Conservation (phyloP, 2,888 invertebrate species). For the Linyphia triangularis region DNA sequence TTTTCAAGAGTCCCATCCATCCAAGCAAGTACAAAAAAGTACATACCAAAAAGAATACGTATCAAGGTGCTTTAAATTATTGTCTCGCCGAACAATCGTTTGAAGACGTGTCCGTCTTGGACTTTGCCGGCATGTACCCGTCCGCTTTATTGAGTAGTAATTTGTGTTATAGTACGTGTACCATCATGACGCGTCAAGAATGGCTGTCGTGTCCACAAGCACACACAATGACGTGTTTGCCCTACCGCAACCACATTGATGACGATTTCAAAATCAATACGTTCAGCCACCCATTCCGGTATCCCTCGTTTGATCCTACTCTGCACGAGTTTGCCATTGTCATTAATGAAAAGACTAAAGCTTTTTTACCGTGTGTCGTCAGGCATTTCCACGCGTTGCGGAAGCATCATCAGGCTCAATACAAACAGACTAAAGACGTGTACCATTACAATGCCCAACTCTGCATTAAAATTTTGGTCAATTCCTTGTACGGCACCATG, state of each 20-base stretch:
- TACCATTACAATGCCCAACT: conserved; percentile 52
- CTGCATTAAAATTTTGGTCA: conserved; percentile 47
- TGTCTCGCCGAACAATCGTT: background rate
- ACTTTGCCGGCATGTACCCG: conserved; percentile 59
- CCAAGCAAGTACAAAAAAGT: background rate
- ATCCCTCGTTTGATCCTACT: background rate
- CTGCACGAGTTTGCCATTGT: conserved; percentile 27
- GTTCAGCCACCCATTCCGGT: background rate
- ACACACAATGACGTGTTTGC: background rate
- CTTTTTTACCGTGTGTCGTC: conserved; percentile 22
- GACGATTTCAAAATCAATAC: background rate
- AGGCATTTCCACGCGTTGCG: conserved; percentile 13
- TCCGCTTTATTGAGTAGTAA: conserved; percentile 20
- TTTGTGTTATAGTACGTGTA: conserved; percentile 40
- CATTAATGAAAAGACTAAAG: background rate
- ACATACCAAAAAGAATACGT: background rate
- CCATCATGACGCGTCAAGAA: background rate
- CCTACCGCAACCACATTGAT: conserved; percentile 7
- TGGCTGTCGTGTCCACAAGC: background rate
- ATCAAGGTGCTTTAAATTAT: conserved; percentile 50
- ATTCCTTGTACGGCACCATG: conserved; percentile 50
- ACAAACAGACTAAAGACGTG: background rate
- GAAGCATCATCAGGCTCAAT: conserved; percentile 5
- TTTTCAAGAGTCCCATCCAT: conserved; percentile 20
- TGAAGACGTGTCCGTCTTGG: conserved; percentile 24